These are phyloP conservation scores for Protobothrops flavoviridis DNA, from an alignment of 2,113 vertebrate genomes.

Conservation along the genomic window DNA sequence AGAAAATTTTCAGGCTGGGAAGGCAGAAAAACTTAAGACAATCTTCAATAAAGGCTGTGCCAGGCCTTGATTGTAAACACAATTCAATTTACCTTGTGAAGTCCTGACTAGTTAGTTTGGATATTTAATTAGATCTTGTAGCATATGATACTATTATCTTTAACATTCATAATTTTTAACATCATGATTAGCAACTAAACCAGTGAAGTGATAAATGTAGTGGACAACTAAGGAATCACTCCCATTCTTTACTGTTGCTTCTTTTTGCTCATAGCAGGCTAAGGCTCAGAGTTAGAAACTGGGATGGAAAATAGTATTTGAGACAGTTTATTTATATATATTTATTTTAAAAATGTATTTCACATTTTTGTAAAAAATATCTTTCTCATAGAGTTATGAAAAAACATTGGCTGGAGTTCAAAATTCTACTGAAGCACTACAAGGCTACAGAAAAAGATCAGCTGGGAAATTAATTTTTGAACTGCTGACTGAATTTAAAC, in stretches of 20 bases:
- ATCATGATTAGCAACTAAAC: neutral
- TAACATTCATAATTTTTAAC: neutral
- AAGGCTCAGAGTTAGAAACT: neutral
- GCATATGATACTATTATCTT: neutral
- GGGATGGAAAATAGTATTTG: neutral
- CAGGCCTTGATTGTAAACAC: neutral
- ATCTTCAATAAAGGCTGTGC: conserved; percentile 1
- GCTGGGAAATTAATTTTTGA: neutral
- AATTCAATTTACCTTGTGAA: neutral
- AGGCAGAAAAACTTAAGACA: neutral
- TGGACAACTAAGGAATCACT: neutral
- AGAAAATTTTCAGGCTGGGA: neutral
- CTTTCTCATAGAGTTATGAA: neutral
- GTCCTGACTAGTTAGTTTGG: neutral
- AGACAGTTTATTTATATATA: neutral
- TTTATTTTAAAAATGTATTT: too few relatives aligned
- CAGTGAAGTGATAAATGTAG: neutral
- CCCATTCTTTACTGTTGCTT: neutral
- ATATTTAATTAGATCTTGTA: neutral
- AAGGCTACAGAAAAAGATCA: neutral
- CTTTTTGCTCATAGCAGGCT: neutral
- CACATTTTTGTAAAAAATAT: too few relatives aligned
- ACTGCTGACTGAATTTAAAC: neutral
- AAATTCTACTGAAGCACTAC: neutral
- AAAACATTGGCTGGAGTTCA: neutral